A percentile compares a stretch with the other conserved stretches of the same genome.
These are phyloP conservation scores for Drosophila dunni DNA, from an alignment of 1,140 invertebrate genomes.

Conservation along the genomic window DNA sequence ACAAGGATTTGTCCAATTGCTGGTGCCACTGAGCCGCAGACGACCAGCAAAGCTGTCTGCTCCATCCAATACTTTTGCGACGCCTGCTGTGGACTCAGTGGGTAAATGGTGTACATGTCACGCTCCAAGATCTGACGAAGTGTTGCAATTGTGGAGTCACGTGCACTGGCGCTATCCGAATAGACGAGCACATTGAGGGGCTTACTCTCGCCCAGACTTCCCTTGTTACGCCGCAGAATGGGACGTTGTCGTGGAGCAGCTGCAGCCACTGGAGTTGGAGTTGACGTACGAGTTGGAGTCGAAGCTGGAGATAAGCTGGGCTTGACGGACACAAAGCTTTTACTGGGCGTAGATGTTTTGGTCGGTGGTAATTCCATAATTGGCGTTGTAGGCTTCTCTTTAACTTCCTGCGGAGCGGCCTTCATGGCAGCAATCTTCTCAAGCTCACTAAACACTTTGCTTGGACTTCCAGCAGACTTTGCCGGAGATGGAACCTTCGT, in stretches of 20 bases:
- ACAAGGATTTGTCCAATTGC: constrained; percentile 88
- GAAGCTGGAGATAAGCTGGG: constrained; percentile 29
- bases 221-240: constrained; percentile 61
- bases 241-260: constrained; percentile 45
- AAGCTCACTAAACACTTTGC: constrained; percentile 31
- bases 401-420: background rate
- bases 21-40: constrained; percentile 90
- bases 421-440: constrained; percentile 53
- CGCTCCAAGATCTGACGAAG: constrained; percentile 89
- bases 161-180: constrained; percentile 90
- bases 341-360: constrained; percentile 30
- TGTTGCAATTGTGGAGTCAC: constrained; percentile 89
- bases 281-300: background rate
- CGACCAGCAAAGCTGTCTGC: constrained; percentile 90
- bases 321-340: constrained; percentile 55
- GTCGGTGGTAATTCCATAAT: background rate
- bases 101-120: constrained; percentile 92
- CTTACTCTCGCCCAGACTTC: constrained; percentile 85
- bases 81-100: constrained; percentile 88
- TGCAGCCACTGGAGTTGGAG: constrained; percentile 6
- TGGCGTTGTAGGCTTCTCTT: background rate
- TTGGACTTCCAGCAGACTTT: constrained; percentile 14
- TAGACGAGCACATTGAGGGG: constrained; percentile 94
- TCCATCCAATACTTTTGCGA: constrained; percentile 89
- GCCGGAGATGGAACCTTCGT: constrained; percentile 55